Evolutionary conservation across 2,888 invertebrate genomes (phyloP).

Genomic region (Lamellibrachia columna): DNA sequence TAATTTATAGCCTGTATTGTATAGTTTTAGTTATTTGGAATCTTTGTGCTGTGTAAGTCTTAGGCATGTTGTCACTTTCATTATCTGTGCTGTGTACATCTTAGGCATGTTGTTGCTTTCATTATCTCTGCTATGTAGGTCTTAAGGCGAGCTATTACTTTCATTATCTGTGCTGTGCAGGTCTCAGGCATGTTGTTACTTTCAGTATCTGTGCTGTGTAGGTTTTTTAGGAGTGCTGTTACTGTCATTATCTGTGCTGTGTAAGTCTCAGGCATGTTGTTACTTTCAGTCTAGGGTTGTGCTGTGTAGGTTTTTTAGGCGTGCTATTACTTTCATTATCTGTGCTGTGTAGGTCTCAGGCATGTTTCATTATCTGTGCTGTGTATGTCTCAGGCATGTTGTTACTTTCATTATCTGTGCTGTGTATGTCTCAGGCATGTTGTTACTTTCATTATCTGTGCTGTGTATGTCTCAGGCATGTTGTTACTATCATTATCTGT

Average conservation of each 20-base stretch:
- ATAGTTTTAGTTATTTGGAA: not conserved
- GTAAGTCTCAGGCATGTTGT: not conserved
- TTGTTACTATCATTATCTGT: not conserved
- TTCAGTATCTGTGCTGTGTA: not conserved
- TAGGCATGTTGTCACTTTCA: not conserved
- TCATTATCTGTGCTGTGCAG: not conserved
- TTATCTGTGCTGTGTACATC: not conserved
- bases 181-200: no score
- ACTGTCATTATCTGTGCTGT: not conserved
- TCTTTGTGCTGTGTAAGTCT: not conserved
- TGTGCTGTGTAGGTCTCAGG: not conserved
- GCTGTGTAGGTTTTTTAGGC: not conserved
- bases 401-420: not conserved
- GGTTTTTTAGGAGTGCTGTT: not conserved
- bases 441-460: not conserved
- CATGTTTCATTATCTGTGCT: slow-evolving; percentile 7
- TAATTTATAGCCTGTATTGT: not conserved
- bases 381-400: not conserved
- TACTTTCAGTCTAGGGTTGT: not conserved
- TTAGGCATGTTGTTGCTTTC: not conserved
- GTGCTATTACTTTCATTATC: not conserved
- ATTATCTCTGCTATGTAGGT: not conserved
- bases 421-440: not conserved
- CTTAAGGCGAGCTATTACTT: not conserved
- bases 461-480: no score